Base-by-base conservation (phyloP, 2,113 vertebrate species). In the Erpornis zantholeuca region DNA sequence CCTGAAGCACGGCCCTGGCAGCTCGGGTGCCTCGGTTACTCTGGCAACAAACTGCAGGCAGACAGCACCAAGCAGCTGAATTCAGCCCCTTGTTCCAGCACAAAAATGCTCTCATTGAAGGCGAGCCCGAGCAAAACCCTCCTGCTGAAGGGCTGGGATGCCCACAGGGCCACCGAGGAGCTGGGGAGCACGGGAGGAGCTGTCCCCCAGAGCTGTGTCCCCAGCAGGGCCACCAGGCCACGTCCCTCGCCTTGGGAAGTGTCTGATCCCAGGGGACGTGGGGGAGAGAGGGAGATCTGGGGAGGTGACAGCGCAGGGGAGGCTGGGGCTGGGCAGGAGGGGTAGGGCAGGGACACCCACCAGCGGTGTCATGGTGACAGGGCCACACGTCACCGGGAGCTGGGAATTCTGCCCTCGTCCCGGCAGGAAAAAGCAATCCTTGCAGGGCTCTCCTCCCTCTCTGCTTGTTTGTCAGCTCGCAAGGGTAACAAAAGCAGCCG, bases 31-130 rank as follows among this genome's bases (percentile, higher is more conserved):
- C 95, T 92, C 65, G 18, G 97, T 98, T 98, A 95, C 97, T 98
- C 97, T 95, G 97, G 98, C 97, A 98, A 98, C 98, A 92, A 52
- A 72, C 93, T 61, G 82, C 3, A 70, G 91, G 63, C 97, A 97
- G 96, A 40, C 89, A 79, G 96, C 96, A 94, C 82, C 95, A 88
- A 59, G 96, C 95, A 92, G 96, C 96, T 98, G 98, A 98, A 98
- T 98, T 94, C 97, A 97, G 90, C 92, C 93, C 97, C 97, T 98
- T 98, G 97, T 98, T 98, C 94, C 22, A 11, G 87, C 93, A 76
- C 36, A 97, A 93, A 98, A 98, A 98, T 95, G 97, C 97, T 96
- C 96, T 96, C 96, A 97, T 98, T 98, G 97, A 98, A 84, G 95
- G 50, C 3, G 6, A 96, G 69, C 59, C 33, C 0, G 35, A 96